These are phyloP conservation scores for Porites divaricata DNA, from an alignment of 92 coral and sea anemone genomes.

Conservation along the genomic window DNA sequence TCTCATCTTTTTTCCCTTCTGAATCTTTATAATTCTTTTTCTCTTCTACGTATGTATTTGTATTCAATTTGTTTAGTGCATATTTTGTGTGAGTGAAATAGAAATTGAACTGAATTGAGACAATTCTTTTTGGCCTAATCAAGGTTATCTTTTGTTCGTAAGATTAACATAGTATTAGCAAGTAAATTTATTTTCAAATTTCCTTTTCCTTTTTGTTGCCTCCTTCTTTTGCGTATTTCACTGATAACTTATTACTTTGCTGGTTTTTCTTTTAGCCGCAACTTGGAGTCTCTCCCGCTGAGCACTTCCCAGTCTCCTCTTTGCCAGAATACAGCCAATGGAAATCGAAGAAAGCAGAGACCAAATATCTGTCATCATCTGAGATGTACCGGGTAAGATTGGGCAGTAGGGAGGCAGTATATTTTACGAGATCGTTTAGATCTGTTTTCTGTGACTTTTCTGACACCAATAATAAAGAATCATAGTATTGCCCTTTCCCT, in stretches of 20 bases:
- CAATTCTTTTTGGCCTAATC: too few species aligned
- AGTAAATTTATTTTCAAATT: background rate
- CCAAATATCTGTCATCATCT: slow-evolving; percentile 76
- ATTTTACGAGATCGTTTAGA: background rate
- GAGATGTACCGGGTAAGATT: slow-evolving; percentile 88
- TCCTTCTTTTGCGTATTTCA: background rate
- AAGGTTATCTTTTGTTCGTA: too few species aligned
- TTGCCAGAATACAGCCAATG: slow-evolving; percentile 27
- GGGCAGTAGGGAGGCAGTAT: background rate
- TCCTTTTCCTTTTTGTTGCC: background rate
- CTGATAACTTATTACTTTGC: background rate
- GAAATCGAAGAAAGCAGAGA: slow-evolving; percentile 39
- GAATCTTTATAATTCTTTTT: too few species aligned
- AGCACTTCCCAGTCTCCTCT: slow-evolving; percentile 41
- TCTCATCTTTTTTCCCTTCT: too few species aligned
- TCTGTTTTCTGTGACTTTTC: background rate
- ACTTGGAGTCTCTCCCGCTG: slow-evolving; percentile 86
- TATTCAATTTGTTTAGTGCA: too few species aligned
- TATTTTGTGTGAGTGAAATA: too few species aligned
- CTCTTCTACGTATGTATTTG: too few species aligned
- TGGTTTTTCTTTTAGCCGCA: slow-evolving; percentile 65
- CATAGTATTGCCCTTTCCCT: too few species aligned
- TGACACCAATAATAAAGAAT: too few species aligned
- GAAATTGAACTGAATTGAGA: too few species aligned
- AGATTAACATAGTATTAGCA: too few species aligned